Evolutionary conservation across 92 coral and sea anemone species (phyloP), one percentile per base, ranked within the genome.

Genomic region (Porites cylindrica): DNA sequence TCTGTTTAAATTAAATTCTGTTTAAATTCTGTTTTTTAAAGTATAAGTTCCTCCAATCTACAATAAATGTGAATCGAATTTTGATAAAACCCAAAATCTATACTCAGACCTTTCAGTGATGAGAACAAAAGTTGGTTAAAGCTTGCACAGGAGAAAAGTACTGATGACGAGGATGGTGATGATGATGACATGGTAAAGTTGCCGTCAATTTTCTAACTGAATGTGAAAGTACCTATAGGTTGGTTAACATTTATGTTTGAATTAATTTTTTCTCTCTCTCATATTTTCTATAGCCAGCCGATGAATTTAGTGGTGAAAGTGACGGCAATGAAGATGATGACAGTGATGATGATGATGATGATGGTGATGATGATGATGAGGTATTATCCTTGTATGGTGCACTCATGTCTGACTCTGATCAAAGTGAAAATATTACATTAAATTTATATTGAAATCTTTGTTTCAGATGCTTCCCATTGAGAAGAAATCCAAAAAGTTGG

Each of bases 391-490:
- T 29, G 32, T 0, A 38, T 38, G 47, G 47, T 9, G 38, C 9
- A 58, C 26, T 7, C 11, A 3, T 24, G 18, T 23, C 23, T 1
- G 60, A 50, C 67, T 77, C 51, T 23, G 13, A 54, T 10, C 14
- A 54, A 54, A 9, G 0, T 54, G 60, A 10, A 56, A 56, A 10
- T 56, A 56, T 4, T 10, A 14, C 61, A 2, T 10, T 10, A 10
- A 56, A 56, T 56, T 14, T 0, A 38, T 0, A 38, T 12, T 54
- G 13, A 56, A 14, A 8, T 63, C 54, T 24, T 78, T 23, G 12
- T 56, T 71, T 8, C 89, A 97, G 99, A 90, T 95, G 94, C 79
- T 97, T 66, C 97, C 99, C 24, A 95, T 97, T 43, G 99, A 97
- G 86, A 97, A 92, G 91, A 93, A 97, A 85, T 86, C 99, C 54